These are phyloP conservation scores for Leucoraja ocellata DNA, from an alignment of 2,797 vertebrate species.

Conservation along the genomic window DNA sequence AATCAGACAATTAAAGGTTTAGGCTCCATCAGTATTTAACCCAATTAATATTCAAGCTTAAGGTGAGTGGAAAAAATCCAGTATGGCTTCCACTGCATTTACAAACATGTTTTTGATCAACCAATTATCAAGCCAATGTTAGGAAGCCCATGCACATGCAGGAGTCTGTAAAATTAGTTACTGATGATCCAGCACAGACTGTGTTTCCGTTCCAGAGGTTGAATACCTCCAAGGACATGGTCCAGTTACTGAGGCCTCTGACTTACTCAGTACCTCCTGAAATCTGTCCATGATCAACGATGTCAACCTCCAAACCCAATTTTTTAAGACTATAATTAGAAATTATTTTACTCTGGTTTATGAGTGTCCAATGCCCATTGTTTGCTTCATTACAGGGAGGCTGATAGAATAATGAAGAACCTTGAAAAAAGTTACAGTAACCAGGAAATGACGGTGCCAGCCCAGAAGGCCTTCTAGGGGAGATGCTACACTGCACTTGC, in stretches of 20 bases:
- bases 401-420: not conserved
- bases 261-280: not conserved
- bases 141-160: not conserved
- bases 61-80: not conserved
- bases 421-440: too few species aligned
- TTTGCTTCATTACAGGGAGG: constrained; percentile 18
- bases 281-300: not conserved
- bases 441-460: not conserved
- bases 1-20: not conserved
- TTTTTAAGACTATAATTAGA: not conserved
- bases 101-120: not conserved
- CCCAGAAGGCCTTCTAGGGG: not conserved
- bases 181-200: not conserved
- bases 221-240: not conserved
- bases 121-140: not conserved
- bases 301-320: not conserved
- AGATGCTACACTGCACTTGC: not conserved
- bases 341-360: not conserved
- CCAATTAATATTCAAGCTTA: not conserved
- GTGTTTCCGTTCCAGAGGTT: not conserved
- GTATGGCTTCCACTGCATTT: not conserved
- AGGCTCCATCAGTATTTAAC: not conserved
- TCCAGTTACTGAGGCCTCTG: not conserved
- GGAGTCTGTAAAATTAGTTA: not conserved
- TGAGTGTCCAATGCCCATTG: not conserved